These are phyloP conservation scores for Xanthia togata DNA, from an alignment of 2,888 invertebrate genomes.

Conservation along the genomic window DNA sequence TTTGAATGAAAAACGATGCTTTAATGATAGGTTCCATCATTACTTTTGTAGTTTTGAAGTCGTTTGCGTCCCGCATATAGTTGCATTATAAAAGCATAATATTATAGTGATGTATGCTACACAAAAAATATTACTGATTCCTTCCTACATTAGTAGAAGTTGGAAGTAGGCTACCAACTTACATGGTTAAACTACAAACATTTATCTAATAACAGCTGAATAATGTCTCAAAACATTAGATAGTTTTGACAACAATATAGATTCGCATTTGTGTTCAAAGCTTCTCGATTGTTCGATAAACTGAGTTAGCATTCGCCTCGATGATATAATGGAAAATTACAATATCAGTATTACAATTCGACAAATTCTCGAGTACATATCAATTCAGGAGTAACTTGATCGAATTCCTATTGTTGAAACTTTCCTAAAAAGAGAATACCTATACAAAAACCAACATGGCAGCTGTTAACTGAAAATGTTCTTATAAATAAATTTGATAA, in stretches of 20 bases:
- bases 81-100: neutral
- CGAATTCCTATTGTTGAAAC: constrained; percentile 1
- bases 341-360: constrained; percentile 1
- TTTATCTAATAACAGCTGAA: constrained; percentile 12
- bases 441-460: neutral
- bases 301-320: neutral
- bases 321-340: neutral
- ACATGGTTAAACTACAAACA: constrained; percentile 1
- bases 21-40: neutral
- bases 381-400: neutral
- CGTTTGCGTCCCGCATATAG: neutral
- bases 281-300: constrained; percentile 12
- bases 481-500: neutral
- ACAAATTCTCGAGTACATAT: neutral
- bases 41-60: neutral
- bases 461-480: neutral
- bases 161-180: neutral
- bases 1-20: neutral
- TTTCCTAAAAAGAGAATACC: neutral
- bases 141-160: neutral
- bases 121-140: neutral
- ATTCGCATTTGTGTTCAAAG: neutral
- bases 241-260: constrained; percentile 11
- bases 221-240: constrained; percentile 15
- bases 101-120: neutral